Conservation (phyloP, 2,888 invertebrate genomes). For the Melieria crassipennis region DNA sequence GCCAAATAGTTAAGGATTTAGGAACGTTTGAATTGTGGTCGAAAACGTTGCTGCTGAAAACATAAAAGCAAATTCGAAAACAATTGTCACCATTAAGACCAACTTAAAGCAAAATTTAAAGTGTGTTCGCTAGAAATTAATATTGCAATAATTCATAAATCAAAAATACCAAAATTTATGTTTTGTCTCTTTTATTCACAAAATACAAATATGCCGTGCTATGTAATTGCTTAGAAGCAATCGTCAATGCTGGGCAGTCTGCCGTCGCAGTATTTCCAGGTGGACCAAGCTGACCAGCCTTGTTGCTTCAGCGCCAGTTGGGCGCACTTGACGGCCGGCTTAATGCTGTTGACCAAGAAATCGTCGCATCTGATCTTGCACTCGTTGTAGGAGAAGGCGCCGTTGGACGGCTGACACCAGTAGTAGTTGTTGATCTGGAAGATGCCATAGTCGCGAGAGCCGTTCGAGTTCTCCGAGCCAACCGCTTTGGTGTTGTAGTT, state of each 20-base stretch:
- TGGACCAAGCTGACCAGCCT: slow-evolving; percentile 60
- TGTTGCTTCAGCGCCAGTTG: slow-evolving; percentile 51
- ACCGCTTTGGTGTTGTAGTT: slow-evolving; percentile 63
- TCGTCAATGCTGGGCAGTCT: slow-evolving; percentile 49
- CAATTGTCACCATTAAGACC: no score
- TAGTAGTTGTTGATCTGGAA: slow-evolving; percentile 49
- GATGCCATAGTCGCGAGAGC: slow-evolving; percentile 61
- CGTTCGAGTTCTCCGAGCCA: slow-evolving; percentile 60
- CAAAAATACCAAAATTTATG: no score
- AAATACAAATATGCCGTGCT: no score
- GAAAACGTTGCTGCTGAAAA: no score
- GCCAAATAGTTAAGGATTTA: no score
- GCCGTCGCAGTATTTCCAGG: slow-evolving; percentile 53
- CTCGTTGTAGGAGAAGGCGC: slow-evolving; percentile 51
- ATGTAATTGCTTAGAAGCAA: slow-evolving; percentile 51
- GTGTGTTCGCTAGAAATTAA: no score
- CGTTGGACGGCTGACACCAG: slow-evolving; percentile 56
- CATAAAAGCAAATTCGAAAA: no score
- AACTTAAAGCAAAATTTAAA: no score
- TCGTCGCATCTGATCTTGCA: slow-evolving; percentile 52
- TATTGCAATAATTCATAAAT: no score
- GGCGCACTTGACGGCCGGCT: slow-evolving; percentile 52
- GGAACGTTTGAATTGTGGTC: no score
- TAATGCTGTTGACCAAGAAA: slow-evolving; percentile 54
- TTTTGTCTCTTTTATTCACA: no score